Evolutionary conservation across 1,140 invertebrate genomes (phyloP).

Genomic region (Elysia chlorotica): DNA sequence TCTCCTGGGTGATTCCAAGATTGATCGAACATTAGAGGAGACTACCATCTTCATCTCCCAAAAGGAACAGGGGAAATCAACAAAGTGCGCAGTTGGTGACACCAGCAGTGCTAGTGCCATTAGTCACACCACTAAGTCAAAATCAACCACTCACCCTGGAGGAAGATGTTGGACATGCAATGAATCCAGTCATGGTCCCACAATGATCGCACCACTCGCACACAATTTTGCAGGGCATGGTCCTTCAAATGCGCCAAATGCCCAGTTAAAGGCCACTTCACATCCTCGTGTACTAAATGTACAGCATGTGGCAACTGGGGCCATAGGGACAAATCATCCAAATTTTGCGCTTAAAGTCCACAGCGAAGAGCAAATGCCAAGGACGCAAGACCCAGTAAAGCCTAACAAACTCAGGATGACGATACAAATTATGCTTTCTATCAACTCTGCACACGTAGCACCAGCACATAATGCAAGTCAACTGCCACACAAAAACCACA

Average conservation of each 20-base stretch:
- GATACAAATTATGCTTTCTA: conserved; percentile 16
- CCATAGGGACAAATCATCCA: conserved; percentile 1
- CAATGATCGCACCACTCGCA: neutral
- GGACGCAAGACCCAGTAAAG: neutral
- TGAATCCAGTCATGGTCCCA: conserved; percentile 9
- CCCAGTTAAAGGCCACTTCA: conserved; percentile 24
- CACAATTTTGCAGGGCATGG: conserved; percentile 24
- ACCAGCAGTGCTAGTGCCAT: neutral
- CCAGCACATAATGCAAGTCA: conserved; percentile 5
- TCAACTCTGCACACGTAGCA: conserved; percentile 12
- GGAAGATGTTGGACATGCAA: neutral
- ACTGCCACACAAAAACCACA: neutral
- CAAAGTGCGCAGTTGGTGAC: conserved; percentile 18
- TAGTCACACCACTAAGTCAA: neutral
- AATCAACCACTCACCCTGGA: neutral
- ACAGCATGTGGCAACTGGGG: conserved; percentile 12
- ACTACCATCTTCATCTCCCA: conserved; percentile 24
- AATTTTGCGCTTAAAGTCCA: conserved; percentile 24
- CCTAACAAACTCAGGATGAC: conserved; percentile 12
- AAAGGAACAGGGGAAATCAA: conserved; percentile 31
- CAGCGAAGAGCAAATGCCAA: conserved; percentile 3
- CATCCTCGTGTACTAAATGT: conserved; percentile 22
- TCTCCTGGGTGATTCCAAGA: neutral
- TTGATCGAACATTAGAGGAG: conserved; percentile 30
- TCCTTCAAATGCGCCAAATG: conserved; percentile 28